A percentile compares a stretch with the other conserved stretches of the same genome.
Evolutionary conservation across 2,797 vertebrate species (phyloP).

Genomic region (Dallia pectoralis): DNA sequence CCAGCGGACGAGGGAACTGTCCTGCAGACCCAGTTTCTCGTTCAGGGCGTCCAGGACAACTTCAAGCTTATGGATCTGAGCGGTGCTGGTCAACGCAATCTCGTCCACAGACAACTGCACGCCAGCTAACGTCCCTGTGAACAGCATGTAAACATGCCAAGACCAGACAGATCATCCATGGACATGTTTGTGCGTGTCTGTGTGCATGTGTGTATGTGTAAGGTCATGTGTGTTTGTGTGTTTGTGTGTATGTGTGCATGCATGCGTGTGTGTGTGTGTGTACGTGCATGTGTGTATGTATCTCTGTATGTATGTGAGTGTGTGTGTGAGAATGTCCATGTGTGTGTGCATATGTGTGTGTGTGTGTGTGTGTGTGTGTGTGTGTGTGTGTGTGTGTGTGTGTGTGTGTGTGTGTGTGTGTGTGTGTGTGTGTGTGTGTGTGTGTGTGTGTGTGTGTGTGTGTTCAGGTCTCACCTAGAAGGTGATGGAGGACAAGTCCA

Average conservation of each 20-base stretch:
- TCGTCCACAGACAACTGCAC: slow-evolving; percentile 80
- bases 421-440: slow-evolving; percentile 1
- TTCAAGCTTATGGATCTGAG: slow-evolving; percentile 83
- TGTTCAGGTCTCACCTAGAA: slow-evolving; percentile 80
- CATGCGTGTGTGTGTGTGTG: slow-evolving; percentile 2
- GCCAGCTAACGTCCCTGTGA: slow-evolving; percentile 73
- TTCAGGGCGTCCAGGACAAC: slow-evolving; percentile 76
- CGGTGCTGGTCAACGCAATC: slow-evolving; percentile 74
- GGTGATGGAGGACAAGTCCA: slow-evolving; percentile 92
- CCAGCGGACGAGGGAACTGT: slow-evolving; percentile 75
- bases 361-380: background rate
- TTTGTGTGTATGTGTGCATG: too few relatives aligned
- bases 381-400: background rate
- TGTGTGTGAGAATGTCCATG: too few relatives aligned
- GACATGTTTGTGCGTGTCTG: background rate
- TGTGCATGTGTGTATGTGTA: background rate
- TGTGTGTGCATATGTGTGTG: too few relatives aligned
- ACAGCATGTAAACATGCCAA: background rate
- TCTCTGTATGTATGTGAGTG: slow-evolving; percentile 41
- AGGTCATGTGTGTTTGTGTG: background rate
- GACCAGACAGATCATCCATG: background rate
- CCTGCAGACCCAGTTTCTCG: slow-evolving; percentile 68
- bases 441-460: background rate
- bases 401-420: background rate
- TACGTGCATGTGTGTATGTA: slow-evolving; percentile 28